Conservation (phyloP, 92 coral and sea anemone species). For the Palythoa grandis region DNA sequence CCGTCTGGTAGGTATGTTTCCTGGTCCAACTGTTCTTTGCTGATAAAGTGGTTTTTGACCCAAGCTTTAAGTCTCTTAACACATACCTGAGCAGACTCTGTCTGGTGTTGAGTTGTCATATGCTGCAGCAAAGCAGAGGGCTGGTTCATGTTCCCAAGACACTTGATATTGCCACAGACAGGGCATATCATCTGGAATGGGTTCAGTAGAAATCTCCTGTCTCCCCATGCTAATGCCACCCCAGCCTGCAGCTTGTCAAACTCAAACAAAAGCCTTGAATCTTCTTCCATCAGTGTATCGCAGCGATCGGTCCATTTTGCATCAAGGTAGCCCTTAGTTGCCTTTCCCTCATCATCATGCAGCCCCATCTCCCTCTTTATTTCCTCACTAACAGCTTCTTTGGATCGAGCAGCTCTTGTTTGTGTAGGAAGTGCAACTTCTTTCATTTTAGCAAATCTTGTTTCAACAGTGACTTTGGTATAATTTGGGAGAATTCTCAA, state of each 20-base stretch:
- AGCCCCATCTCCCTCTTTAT: constrained; percentile 59
- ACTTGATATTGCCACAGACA: constrained; percentile 36
- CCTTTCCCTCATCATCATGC: constrained; percentile 52
- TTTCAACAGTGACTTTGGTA: neutral
- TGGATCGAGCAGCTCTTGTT: neutral
- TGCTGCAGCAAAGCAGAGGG: constrained; percentile 25
- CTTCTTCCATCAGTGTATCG: constrained; percentile 38
- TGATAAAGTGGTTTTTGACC: neutral
- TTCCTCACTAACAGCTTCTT: constrained; percentile 51
- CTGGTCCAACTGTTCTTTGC: neutral
- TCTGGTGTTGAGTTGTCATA: constrained; percentile 18
- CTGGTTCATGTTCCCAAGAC: constrained; percentile 14
- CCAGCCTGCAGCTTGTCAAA: constrained; percentile 36
- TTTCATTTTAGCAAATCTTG: neutral
- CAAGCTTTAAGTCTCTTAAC: neutral
- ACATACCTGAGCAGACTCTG: constrained; percentile 27
- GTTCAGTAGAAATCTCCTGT: constrained; percentile 20
- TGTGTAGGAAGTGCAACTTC: neutral
- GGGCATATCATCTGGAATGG: constrained; percentile 38
- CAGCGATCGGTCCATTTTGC: constrained; percentile 55
- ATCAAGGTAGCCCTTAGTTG: constrained; percentile 45
- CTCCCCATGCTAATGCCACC: constrained; percentile 27
- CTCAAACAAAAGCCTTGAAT: constrained; percentile 37
- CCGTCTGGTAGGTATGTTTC: neutral
- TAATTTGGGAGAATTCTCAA: neutral